Evolutionary conservation across 2,797 vertebrate species (phyloP).

Genomic region (Margarornis squamiger): DNA sequence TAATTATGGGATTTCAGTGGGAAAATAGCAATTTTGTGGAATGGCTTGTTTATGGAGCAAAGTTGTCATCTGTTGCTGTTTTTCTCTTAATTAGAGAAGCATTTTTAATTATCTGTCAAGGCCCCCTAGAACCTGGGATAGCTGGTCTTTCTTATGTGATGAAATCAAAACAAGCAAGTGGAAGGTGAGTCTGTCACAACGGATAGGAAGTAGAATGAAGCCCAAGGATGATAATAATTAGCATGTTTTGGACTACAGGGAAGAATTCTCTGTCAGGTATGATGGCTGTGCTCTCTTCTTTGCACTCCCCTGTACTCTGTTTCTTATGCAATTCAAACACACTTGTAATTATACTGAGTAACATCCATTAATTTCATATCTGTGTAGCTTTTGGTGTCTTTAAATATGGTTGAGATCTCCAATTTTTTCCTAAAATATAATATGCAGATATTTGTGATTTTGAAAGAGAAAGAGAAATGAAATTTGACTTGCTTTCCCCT

Average conservation of each 20-base stretch:
- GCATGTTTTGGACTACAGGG: not conserved
- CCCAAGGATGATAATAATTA: conserved; percentile 32
- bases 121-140: not conserved
- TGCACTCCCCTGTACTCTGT: not conserved
- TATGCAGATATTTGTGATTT: not conserved
- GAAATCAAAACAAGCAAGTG: conserved; percentile 23
- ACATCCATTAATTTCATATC: not conserved
- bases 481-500: not conserved
- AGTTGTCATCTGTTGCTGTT: conserved; percentile 10
- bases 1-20: not conserved
- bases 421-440: not conserved
- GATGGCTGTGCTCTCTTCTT: not conserved
- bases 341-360: not conserved
- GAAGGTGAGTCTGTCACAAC: not conserved
- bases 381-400: not conserved
- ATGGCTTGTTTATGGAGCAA: conserved; percentile 21
- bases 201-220: conserved; percentile 2
- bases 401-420: not conserved
- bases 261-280: not conserved
- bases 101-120: conserved; percentile 58
- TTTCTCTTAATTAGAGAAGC: conserved; percentile 43
- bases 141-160: conserved; percentile 6
- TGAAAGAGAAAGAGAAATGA: not conserved
- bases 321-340: not conserved
- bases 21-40: conserved; percentile 2